Percentiles rank a stretch among this genome's conserved stretches.
Conservation (phyloP, 1,140 invertebrate species). For the Lepeophtheirus salmonis region DNA sequence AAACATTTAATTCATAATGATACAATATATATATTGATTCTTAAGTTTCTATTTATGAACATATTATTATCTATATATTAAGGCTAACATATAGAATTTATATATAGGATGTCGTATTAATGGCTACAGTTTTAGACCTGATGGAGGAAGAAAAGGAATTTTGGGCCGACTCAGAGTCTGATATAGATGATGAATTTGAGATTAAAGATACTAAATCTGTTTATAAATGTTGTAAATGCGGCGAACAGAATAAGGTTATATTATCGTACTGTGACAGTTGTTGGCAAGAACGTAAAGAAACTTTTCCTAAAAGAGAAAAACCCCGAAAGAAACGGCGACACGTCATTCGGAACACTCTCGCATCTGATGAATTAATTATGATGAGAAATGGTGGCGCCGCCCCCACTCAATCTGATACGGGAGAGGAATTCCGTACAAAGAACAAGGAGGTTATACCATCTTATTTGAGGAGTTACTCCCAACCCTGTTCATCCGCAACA, state of each 20-base stretch:
- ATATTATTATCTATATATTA: too few relatives aligned
- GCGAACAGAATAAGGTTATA: background rate
- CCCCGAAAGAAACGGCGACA: background rate
- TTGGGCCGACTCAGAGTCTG: conserved; percentile 9
- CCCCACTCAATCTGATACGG: too few relatives aligned
- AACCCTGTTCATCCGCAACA: background rate
- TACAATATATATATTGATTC: too few relatives aligned
- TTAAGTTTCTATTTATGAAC: too few relatives aligned
- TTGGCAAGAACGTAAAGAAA: background rate
- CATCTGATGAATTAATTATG: too few relatives aligned
- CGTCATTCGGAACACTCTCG: too few relatives aligned
- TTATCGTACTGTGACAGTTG: background rate
- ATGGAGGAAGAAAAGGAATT: background rate
- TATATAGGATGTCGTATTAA: conserved; percentile 5
- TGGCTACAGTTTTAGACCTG: background rate
- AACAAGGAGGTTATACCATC: too few relatives aligned
- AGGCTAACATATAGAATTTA: too few relatives aligned
- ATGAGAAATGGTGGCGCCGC: too few relatives aligned
- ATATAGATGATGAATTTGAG: background rate
- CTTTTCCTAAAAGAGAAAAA: background rate
- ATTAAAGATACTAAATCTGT: background rate
- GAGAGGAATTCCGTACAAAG: too few relatives aligned
- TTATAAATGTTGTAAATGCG: background rate
- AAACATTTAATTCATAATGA: too few relatives aligned
- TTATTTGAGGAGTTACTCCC: background rate